Evolutionary conservation across 2,797 vertebrate species (phyloP), one percentile per base, ranked within the genome.

Genomic region (Protosalanx chinensis): DNA sequence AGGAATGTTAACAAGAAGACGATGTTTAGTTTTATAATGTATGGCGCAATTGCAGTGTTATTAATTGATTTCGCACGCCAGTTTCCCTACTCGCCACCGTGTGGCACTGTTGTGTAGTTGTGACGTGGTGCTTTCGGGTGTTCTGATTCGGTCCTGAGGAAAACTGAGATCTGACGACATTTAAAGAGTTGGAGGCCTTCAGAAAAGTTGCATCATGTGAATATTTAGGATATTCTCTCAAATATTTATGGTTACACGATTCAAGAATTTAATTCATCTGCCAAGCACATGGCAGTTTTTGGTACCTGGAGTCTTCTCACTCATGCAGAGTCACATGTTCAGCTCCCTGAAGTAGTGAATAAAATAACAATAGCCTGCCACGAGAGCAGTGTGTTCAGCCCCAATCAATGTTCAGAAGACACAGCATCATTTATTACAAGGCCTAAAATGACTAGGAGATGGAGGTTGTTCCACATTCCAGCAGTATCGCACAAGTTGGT

Each of bases 41-140:
- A 18, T 41, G 37, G 8, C 35, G 63, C 35, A 51, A 53, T 33
- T 18, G 63, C 16, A 57, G 49, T 41, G 20, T 68, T 30, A 70
- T 62, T 59, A 20, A 68, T 63, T n/a, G 18, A n/a, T 64, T 15
- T 33, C 32, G 37, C 20, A 15, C 15, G 23, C 57, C 41, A 75
- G 75, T 83, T 83, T 76, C 70, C 81, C 70, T 87, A 70, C 78
- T 89, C 75, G 71, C 91, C 92, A 92, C 90, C 64, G 81, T 84
- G 88, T 88, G 91, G 88, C 90, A 84, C 85, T 91, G 88, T 88
- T 76, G 87, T 81, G 84, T 72, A 89, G 74, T 75, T 73, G 49
- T 87, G 80, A 73, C 68, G 0, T 33, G 67, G 56, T 33, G 1
- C 61, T 74, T 81, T 37, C 62, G 61, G 72, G 37, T 70, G 60